Conservation (phyloP, 2,113 vertebrate genomes). For the Amia ocellicauda region DNA sequence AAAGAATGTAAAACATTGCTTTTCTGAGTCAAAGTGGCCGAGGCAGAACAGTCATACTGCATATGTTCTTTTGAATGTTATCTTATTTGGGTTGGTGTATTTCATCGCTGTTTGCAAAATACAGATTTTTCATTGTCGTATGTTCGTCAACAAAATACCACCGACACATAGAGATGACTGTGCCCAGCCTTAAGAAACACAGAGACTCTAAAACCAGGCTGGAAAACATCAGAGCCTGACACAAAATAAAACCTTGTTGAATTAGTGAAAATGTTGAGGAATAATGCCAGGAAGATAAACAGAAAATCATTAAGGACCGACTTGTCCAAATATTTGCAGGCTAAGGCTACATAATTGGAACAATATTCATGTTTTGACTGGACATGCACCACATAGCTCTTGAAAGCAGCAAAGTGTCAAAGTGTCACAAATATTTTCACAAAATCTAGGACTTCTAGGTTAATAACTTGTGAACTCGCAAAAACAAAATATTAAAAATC, state of each 20-base stretch:
- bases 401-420: slow-evolving; percentile 7
- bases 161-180: neutral
- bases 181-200: neutral
- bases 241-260: neutral
- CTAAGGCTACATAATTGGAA: slow-evolving; percentile 13
- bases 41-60: no score
- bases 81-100: neutral
- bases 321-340: slow-evolving; percentile 27
- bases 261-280: slow-evolving; percentile 2
- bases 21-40: neutral
- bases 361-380: slow-evolving; percentile 21
- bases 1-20: slow-evolving; percentile 8
- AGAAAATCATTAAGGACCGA: slow-evolving; percentile 18
- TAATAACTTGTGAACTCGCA: slow-evolving; percentile 33
- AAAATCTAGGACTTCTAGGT: slow-evolving; percentile 26
- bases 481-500: slow-evolving; percentile 15
- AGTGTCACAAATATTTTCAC: slow-evolving; percentile 22
- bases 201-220: slow-evolving; percentile 2
- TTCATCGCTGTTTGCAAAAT: no score
- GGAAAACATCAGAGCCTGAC: neutral
- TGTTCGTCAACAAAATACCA: neutral
- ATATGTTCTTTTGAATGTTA: neutral
- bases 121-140: slow-evolving; percentile 2
- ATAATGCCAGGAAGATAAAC: slow-evolving; percentile 21
- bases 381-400: slow-evolving; percentile 24